Evolutionary conservation across 2,888 invertebrate species (phyloP).

Genomic region (Conomelus anceps): DNA sequence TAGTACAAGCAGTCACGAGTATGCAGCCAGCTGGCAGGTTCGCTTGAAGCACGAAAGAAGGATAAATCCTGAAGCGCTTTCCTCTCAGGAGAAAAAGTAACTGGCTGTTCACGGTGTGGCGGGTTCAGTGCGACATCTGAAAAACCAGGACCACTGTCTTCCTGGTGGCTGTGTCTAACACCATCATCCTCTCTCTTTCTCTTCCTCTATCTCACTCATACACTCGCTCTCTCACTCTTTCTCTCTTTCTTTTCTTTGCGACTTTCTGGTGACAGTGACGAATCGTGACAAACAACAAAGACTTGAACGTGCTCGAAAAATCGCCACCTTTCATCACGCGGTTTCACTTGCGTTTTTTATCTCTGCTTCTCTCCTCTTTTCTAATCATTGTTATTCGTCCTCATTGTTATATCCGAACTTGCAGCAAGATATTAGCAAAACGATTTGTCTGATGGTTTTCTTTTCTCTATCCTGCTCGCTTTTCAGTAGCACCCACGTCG

Average conservation of each 20-base stretch:
- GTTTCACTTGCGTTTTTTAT: not conserved
- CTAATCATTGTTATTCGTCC: not conserved
- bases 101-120: not conserved
- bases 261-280: not conserved
- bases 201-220: not conserved
- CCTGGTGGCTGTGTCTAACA: not conserved
- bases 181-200: not conserved
- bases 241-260: not conserved
- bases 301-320: not conserved
- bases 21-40: not conserved
- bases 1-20: not conserved
- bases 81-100: not conserved
- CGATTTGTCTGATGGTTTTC: not conserved
- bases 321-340: not conserved
- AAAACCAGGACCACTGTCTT: not conserved
- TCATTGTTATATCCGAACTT: not conserved
- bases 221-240: not conserved
- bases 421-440: not conserved
- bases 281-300: not conserved
- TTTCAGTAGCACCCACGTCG: not conserved
- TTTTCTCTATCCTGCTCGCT: too few species aligned
- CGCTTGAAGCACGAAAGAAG: not conserved
- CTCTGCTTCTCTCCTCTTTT: not conserved
- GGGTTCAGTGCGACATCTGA: not conserved
- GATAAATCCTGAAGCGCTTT: not conserved